Evolutionary conservation across 2,888 invertebrate species (phyloP).

Genomic region (Psococerastis gibbosa): DNA sequence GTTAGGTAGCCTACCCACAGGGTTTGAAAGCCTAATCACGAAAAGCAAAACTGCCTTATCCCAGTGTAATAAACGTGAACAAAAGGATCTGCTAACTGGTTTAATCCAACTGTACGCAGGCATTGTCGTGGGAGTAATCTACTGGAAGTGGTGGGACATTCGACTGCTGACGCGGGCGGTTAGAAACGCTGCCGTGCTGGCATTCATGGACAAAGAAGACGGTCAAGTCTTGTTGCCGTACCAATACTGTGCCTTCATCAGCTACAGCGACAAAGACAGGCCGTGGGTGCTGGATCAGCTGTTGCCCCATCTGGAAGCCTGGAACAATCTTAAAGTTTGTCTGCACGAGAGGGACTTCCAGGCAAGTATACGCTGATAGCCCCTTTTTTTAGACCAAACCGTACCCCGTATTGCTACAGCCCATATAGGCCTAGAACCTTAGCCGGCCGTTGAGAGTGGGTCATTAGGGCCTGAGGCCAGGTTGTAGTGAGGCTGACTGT

Average conservation of each 20-base stretch:
- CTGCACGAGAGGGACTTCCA: conserved; percentile 52
- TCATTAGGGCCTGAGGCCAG: too few relatives aligned
- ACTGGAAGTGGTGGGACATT: conserved; percentile 34
- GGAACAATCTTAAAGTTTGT: conserved; percentile 37
- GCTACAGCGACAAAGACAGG: conserved; percentile 43
- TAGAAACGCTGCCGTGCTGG: conserved; percentile 36
- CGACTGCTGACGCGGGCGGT: conserved; percentile 37
- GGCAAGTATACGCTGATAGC: too few relatives aligned
- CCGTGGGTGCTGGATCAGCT: conserved; percentile 42
- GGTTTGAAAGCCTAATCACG: too few relatives aligned
- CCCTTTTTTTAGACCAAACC: too few relatives aligned
- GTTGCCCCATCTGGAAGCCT: conserved; percentile 38
- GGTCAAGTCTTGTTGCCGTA: conserved; percentile 21
- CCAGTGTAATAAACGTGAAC: too few relatives aligned
- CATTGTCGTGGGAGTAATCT: conserved; percentile 22
- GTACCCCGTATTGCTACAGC: too few relatives aligned
- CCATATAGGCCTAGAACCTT: too few relatives aligned
- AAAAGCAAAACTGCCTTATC: too few relatives aligned
- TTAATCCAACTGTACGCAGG: conserved; percentile 17
- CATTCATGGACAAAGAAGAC: conserved; percentile 31
- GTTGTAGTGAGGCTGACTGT: too few relatives aligned
- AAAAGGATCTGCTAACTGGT: conserved; percentile 11
- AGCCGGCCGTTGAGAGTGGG: too few relatives aligned
- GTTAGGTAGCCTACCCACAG: too few relatives aligned
- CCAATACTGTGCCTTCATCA: conserved; percentile 47